Base-by-base conservation (phyloP, 2,888 invertebrate genomes). In the Thera obeliscata region DNA sequence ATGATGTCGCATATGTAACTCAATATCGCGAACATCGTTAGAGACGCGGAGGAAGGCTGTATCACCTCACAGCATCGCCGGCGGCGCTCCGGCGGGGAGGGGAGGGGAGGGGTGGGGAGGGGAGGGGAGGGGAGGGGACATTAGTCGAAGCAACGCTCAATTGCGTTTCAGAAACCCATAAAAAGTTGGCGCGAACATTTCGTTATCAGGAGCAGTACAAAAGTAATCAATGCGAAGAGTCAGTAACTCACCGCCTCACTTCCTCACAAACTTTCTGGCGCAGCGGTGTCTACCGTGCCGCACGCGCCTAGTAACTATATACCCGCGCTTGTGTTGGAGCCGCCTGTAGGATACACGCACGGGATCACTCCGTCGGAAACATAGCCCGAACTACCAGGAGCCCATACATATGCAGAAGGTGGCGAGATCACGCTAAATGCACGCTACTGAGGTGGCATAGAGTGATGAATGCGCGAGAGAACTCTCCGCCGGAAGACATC, bases 191-290 rank as follows among this genome's bases (percentile, higher is more conserved):
- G 67, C 48, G 64, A 67, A 70, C 71, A 66, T 74, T 71, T 63
- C 63, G 62, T 74, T 74, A 71, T 67, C 73, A 65, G 61, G 69
- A 64, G 62, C 62, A 56, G 66, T 68, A 71, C 71, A 70, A 68
- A 69, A 73, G 74, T 73, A 74, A 74, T 73, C 63, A 74, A 74
- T 70, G 73, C 70, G 58, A 58, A 66, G 58, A 66, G 52, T 65
- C 67, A 67, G 61, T 66, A 60, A 69, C 64, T 67, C 64, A 63
- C 60, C 67, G 67, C 55, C 71, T 63, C 71, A 35, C 64, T 50
- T 57, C n/a, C 61, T 43, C 61, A 56, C 61, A 56, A 48, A 36
- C 61, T 55, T 61, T 33, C 7, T 52, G 43, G n/a, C 43, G 9
- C 12, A n/a, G 22, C 22, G 2, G 12, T 22, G 7, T 7, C 50